Conservation (phyloP, 1,140 invertebrate genomes). For the Carposina sasakii region DNA sequence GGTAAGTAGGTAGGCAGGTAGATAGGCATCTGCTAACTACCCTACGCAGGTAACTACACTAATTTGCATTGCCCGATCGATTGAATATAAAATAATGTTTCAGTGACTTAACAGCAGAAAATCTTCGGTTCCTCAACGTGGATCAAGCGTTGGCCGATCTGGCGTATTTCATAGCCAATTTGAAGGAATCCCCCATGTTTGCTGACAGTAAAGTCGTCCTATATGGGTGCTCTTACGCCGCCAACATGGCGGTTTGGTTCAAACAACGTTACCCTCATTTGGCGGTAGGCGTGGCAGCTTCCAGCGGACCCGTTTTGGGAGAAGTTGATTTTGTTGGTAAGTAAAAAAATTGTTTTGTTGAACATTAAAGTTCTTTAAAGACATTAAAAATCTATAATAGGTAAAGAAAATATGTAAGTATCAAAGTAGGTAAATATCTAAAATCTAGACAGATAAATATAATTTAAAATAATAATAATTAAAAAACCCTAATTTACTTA, state of each 20-base stretch:
- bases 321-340: conserved; percentile 79
- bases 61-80: too few relatives aligned
- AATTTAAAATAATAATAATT: too few relatives aligned
- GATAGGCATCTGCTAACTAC: too few relatives aligned
- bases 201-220: conserved; percentile 61
- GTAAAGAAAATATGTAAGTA: too few relatives aligned
- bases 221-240: conserved; percentile 87
- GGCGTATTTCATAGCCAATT: conserved; percentile 78
- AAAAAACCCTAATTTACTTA: too few relatives aligned
- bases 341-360: background rate
- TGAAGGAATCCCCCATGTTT: conserved; percentile 62
- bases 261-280: conserved; percentile 85
- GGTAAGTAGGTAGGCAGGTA: too few relatives aligned
- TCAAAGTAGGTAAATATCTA: too few relatives aligned
- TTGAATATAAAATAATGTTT: conserved; percentile 30
- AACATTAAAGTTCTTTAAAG: too few relatives aligned
- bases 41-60: too few relatives aligned
- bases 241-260: conserved; percentile 84
- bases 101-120: conserved; percentile 75
- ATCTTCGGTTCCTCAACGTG: conserved; percentile 79
- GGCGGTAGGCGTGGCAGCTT: conserved; percentile 78
- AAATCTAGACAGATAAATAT: too few relatives aligned
- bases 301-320: conserved; percentile 81
- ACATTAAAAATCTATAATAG: too few relatives aligned
- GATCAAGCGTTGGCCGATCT: conserved; percentile 86